phyloP scores from a whole-genome alignment of 1,140 invertebrate genomes.

The Spodoptera frugiperda region DNA sequence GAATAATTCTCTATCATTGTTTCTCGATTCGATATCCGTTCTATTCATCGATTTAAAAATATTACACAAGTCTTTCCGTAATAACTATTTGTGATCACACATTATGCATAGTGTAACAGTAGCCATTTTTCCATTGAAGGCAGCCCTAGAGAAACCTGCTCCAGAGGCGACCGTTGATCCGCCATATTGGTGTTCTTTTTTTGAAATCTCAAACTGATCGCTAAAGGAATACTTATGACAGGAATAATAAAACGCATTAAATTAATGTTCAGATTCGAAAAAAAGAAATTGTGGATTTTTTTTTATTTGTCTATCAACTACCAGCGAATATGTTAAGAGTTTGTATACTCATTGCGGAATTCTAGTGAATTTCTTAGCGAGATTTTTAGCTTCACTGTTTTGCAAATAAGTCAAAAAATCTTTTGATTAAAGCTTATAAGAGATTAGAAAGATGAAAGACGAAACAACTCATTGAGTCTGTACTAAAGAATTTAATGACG shows the following conservation, averaged over 20 bases:
- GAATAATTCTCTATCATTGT: not conserved
- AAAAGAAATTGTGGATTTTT: not conserved
- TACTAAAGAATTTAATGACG: too few species aligned
- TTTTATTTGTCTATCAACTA: too few species aligned
- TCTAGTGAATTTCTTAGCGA: too few species aligned
- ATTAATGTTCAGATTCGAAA: constrained; percentile 3
- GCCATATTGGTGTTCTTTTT: constrained; percentile 66
- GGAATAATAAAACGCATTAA: constrained; percentile 23
- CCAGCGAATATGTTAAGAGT: too few species aligned
- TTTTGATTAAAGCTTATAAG: too few species aligned
- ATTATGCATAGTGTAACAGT: not conserved
- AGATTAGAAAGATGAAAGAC: too few species aligned
- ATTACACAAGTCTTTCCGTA: not conserved
- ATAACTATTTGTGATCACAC: not conserved
- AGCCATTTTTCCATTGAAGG: not conserved
- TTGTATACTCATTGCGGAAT: too few species aligned
- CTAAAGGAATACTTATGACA: constrained; percentile 25
- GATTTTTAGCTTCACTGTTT: too few species aligned
- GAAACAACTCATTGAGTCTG: too few species aligned
- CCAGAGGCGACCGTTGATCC: constrained; percentile 65
- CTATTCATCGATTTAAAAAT: constrained; percentile 2
- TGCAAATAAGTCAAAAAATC: too few species aligned
- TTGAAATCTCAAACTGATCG: constrained; percentile 51
- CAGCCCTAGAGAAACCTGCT: constrained; percentile 66
- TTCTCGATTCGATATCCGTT: not conserved